Conservation (phyloP, 2,888 invertebrate genomes). For the Drosophila neotestacea region DNA sequence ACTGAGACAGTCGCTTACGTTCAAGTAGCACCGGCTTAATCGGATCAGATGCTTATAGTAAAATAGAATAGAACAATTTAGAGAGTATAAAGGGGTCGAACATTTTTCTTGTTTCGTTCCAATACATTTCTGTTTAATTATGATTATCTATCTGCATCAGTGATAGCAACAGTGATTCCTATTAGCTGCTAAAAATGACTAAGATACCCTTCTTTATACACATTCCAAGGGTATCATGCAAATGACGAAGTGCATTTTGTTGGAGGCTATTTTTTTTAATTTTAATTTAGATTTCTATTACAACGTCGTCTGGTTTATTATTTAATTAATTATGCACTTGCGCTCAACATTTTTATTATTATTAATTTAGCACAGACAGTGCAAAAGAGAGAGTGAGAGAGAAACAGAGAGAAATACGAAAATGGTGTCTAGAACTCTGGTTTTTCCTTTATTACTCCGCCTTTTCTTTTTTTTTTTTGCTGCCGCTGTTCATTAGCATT, state of each 20-base stretch:
- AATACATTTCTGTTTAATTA: too few species aligned
- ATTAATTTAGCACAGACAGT: conserved; percentile 47
- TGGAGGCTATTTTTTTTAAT: conserved; percentile 4
- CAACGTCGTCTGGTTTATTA: conserved; percentile 52
- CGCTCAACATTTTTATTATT: conserved; percentile 49
- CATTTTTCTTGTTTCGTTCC: too few species aligned
- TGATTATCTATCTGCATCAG: too few species aligned
- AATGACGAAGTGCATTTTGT: conserved; percentile 13
- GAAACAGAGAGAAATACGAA: not conserved
- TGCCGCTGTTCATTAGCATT: conserved; percentile 56
- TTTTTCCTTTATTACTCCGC: conserved; percentile 24
- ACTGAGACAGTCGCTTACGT: not conserved
- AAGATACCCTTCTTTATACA: not conserved
- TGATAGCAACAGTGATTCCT: too few species aligned
- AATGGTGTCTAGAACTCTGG: conserved; percentile 24
- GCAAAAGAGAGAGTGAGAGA: not conserved
- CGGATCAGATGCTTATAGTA: not conserved
- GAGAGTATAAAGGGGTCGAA: too few species aligned
- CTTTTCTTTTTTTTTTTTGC: conserved; percentile 1
- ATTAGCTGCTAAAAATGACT: too few species aligned
- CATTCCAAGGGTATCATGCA: not conserved
- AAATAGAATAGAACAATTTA: too few species aligned
- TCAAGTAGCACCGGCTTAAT: not conserved
- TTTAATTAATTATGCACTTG: conserved; percentile 68
- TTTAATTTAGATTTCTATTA: conserved; percentile 26